Conservation (phyloP, 2,888 invertebrate species). For the Apoda limacodes region DNA sequence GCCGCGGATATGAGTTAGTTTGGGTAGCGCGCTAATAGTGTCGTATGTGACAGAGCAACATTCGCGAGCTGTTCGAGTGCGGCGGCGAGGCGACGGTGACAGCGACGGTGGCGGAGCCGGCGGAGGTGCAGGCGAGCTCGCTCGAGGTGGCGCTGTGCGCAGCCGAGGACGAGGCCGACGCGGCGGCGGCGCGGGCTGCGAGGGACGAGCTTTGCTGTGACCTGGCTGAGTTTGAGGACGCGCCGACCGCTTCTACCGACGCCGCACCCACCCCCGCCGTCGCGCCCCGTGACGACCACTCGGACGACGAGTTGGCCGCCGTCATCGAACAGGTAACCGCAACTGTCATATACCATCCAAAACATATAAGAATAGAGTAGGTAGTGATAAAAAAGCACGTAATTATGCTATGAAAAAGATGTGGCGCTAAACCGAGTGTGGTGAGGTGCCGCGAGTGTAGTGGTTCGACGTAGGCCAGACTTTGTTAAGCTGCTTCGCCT, state of each 20-base stretch:
- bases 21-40: not conserved
- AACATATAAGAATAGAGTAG: no score
- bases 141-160: conserved; percentile 88
- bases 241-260: conserved; percentile 85
- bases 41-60: conserved; percentile 72
- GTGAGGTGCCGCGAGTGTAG: no score
- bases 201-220: conserved; percentile 91
- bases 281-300: conserved; percentile 14
- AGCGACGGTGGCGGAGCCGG: conserved; percentile 59
- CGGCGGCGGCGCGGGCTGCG: conserved; percentile 88
- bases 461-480: no score
- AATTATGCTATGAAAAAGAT: no score
- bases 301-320: conserved; percentile 29
- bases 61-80: conserved; percentile 92
- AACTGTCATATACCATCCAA: no score
- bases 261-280: conserved; percentile 59
- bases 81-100: conserved; percentile 70
- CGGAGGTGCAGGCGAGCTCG: conserved; percentile 76
- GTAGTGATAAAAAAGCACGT: no score
- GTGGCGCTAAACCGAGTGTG: no score
- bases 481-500: no score
- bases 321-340: conserved; percentile 40
- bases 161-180: conserved; percentile 96
- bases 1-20: not conserved
- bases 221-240: conserved; percentile 96